Percentiles rank a stretch among this genome's conserved stretches.
These are phyloP conservation scores for Mesorhabditis sp. DNA, from an alignment of 2,888 invertebrate species.

Conservation along the genomic window DNA sequence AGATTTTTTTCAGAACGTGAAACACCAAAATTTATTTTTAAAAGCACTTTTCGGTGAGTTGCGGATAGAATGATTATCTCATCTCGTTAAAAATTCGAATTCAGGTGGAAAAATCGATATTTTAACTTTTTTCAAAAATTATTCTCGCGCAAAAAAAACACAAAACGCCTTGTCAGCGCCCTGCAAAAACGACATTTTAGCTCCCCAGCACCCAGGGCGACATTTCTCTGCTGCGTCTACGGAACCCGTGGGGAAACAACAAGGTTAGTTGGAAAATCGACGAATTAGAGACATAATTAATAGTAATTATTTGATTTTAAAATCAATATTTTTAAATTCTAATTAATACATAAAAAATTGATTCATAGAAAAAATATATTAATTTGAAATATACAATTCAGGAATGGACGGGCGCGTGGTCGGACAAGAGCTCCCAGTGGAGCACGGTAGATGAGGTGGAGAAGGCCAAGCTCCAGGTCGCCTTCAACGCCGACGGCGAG, in stretches of 20 bases:
- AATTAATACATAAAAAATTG: too few species aligned
- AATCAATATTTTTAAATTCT: too few species aligned
- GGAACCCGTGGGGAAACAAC: slow-evolving; percentile 27
- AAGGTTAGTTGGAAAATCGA: too few species aligned
- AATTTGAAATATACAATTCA: slow-evolving; percentile 57
- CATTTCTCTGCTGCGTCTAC: slow-evolving; percentile 15
- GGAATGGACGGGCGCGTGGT: slow-evolving; percentile 92
- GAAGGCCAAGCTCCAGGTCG: slow-evolving; percentile 79
- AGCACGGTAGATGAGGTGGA: slow-evolving; percentile 78
- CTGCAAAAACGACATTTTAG: not conserved
- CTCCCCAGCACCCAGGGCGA: not conserved
- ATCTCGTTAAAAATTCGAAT: too few species aligned
- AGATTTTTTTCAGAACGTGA: slow-evolving; percentile 8
- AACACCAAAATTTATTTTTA: slow-evolving; percentile 17
- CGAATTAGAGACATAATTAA: too few species aligned
- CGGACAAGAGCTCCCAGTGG: slow-evolving; percentile 75
- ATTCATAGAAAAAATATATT: too few species aligned
- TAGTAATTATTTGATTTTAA: too few species aligned
- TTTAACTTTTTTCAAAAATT: too few species aligned
- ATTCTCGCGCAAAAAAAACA: too few species aligned
- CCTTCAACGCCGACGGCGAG: slow-evolving; percentile 87
- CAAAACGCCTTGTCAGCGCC: too few species aligned
- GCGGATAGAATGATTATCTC: too few species aligned
- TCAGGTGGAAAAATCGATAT: too few species aligned
- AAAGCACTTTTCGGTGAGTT: slow-evolving; percentile 14